phyloP scores from a whole-genome alignment of 2,888 invertebrate genomes.

The Thereva unica region DNA sequence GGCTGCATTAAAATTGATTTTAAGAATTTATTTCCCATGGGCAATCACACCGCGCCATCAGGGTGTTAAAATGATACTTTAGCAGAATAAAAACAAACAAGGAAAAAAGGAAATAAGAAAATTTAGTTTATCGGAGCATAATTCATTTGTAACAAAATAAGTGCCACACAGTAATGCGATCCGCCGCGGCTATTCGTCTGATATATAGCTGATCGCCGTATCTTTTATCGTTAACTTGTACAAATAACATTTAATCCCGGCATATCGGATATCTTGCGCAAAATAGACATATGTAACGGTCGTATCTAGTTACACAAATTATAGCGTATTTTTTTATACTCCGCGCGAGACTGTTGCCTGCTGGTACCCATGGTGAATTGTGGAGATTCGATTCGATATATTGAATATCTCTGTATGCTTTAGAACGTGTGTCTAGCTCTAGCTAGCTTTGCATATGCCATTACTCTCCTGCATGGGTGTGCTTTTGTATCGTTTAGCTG shows the following conservation, averaged over 20 bases:
- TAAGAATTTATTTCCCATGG: too few species aligned
- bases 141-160: slow-evolving; percentile 36
- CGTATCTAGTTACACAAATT: slow-evolving; percentile 39
- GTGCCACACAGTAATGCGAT: slow-evolving; percentile 27
- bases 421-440: slow-evolving; percentile 10
- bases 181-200: slow-evolving; percentile 38
- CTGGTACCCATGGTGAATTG: slow-evolving; percentile 18
- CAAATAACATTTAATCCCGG: slow-evolving; percentile 41
- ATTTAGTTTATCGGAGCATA: slow-evolving; percentile 29
- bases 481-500: slow-evolving; percentile 35
- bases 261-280: slow-evolving; percentile 41
- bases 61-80: too few species aligned
- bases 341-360: slow-evolving; percentile 19
- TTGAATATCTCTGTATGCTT: slow-evolving; percentile 27
- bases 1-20: too few species aligned
- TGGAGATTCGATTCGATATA: slow-evolving; percentile 26
- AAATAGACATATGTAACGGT: slow-evolving; percentile 42
- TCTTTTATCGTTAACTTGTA: slow-evolving; percentile 42
- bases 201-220: slow-evolving; percentile 42
- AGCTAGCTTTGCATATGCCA: too few species aligned
- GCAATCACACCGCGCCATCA: too few species aligned
- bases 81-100: slow-evolving; percentile 4
- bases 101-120: slow-evolving; percentile 20
- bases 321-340: slow-evolving; percentile 28
- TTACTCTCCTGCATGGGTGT: slow-evolving; percentile 21